phyloP scores from a whole-genome alignment of 1,140 invertebrate species.

The Intoshia linei region DNA sequence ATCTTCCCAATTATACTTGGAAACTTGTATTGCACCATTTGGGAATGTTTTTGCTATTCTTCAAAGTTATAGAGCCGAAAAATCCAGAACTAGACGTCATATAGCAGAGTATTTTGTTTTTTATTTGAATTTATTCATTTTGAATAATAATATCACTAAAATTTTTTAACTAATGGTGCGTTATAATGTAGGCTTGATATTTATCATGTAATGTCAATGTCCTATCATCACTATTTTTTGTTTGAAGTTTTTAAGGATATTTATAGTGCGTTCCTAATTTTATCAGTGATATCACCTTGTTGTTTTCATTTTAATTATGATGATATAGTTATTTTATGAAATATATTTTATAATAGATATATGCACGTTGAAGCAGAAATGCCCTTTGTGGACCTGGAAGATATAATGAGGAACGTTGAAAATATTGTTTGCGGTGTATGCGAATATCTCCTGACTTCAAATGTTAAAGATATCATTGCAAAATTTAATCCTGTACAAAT shows the following conservation, averaged over 20 bases:
- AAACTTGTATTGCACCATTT: constrained; percentile 63
- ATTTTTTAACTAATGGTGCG: too few species aligned
- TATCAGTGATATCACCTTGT: not conserved
- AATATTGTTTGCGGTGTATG: constrained; percentile 79
- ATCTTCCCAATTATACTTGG: constrained; percentile 88
- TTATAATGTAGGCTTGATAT: too few species aligned
- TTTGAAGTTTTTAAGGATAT: too few species aligned
- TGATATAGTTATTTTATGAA: too few species aligned
- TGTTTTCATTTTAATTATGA: too few species aligned
- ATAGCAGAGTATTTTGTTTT: constrained; percentile 41
- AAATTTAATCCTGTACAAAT: constrained; percentile 48
- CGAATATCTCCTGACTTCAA: constrained; percentile 50
- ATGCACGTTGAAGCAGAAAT: constrained; percentile 85
- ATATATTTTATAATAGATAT: constrained; percentile 36
- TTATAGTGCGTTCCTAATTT: too few species aligned
- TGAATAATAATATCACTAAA: not conserved
- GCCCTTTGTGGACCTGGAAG: constrained; percentile 67
- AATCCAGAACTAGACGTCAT: constrained; percentile 72
- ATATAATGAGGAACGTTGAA: constrained; percentile 53
- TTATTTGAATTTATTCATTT: not conserved
- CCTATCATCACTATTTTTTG: too few species aligned
- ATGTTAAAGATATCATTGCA: constrained; percentile 38
- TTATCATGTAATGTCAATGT: too few species aligned
- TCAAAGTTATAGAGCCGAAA: constrained; percentile 81
- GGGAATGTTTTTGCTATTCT: constrained; percentile 89